Base-by-base conservation (phyloP, 2,888 invertebrate genomes). In the Drosophila colorata region DNA sequence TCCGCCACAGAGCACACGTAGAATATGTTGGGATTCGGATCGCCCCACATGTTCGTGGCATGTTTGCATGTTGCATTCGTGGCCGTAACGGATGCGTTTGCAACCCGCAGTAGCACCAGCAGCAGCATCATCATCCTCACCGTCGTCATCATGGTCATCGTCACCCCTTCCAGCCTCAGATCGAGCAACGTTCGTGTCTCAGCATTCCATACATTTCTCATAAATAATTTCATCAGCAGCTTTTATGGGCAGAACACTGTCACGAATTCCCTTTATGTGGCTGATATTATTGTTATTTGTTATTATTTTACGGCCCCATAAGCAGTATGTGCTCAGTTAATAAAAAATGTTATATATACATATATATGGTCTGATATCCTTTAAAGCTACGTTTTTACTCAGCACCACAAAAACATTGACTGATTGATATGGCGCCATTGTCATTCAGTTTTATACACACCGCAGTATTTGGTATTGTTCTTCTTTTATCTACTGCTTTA, bases 11-110 rank as follows among this genome's bases (percentile, higher is more conserved):
- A 79, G 71, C 91, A 91, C 31, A 89, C 82, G 80, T 85, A 87
- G 70, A 88, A 89, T 70, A 88, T 71, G 74, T 87, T 90, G 55
- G 91, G 91, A 83, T 91, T 77, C 51, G 76, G 80, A 76, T 80
- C 84, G 66, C 91, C 91, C 91, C 91, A 90, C 80, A 87, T 78
- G 69, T 76, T 77, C 53, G 77, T 70, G 77, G 76, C 69, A 63
- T 85, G 88, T 83, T 88, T 82, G 85, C 88, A 87, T 81, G 80
- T 79, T 70, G 71, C 64, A 70, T 68, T 69, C 59, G 55, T 78
- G 69, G 68, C 58, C 66, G 68, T 46, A 64, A 66, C 70, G 63
- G 74, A 49, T 70, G 65, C 48, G 43, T 59, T 49, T 51, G 63
- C 67, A 52, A 28, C 23, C 52, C 51, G 23, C 71, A 44, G 14